These are phyloP conservation scores for Virgularia gustaviana DNA, from an alignment of 92 coral and sea anemone species.

Conservation along the genomic window DNA sequence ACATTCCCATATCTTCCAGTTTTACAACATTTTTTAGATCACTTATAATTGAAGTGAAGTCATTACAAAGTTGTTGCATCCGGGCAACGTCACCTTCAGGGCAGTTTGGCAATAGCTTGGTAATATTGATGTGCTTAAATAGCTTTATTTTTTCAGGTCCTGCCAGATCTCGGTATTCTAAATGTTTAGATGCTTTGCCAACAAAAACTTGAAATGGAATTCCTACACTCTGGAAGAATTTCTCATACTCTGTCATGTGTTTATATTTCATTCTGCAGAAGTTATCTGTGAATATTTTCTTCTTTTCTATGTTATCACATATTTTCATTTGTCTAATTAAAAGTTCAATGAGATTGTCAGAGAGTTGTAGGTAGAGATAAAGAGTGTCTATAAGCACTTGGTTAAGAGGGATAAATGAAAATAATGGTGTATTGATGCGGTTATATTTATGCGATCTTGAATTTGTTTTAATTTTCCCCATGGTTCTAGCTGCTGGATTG, in stretches of 20 bases:
- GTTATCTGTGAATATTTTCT: constrained; percentile 36
- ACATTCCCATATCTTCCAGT: not conserved
- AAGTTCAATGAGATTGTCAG: constrained; percentile 47
- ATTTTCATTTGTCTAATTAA: constrained; percentile 54
- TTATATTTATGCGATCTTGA: constrained; percentile 33
- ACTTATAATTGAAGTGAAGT: not conserved
- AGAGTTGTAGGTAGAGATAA: constrained; percentile 51
- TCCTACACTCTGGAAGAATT: constrained; percentile 31
- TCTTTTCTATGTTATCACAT: constrained; percentile 43
- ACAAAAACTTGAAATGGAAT: constrained; percentile 50
- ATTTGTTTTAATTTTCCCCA: constrained; percentile 36
- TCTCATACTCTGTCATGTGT: constrained; percentile 60
- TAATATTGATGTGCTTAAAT: not conserved
- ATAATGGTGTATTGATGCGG: constrained; percentile 44
- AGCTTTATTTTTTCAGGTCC: constrained; percentile 21
- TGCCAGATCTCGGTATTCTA: constrained; percentile 34
- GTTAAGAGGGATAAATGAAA: constrained; percentile 44
- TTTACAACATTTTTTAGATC: constrained; percentile 6
- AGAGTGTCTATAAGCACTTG: constrained; percentile 57
- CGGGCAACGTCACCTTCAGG: not conserved
- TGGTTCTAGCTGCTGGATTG: constrained; percentile 40
- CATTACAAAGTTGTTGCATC: constrained; percentile 24
- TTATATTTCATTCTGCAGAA: constrained; percentile 18
- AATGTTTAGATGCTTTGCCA: constrained; percentile 44
- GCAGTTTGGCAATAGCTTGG: constrained; percentile 8